Base-by-base conservation (phyloP, 1,140 invertebrate genomes). In the Zaprionus ornatus region DNA sequence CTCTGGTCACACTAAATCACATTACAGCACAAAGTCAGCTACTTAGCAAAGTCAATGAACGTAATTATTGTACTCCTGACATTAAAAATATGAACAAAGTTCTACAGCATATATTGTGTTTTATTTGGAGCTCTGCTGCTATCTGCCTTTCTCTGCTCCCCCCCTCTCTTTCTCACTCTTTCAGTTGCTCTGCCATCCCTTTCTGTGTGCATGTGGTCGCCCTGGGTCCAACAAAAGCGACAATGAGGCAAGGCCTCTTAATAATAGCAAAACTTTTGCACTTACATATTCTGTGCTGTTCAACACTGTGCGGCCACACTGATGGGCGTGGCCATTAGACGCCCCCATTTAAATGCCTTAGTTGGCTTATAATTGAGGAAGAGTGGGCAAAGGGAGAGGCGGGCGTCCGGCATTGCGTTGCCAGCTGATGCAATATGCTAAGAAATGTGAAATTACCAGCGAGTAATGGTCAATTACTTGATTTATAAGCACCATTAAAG, bases 11-110 rank as follows among this genome's bases (percentile, higher is more conserved):
- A 50, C 69, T 62, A 85, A 90, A 90, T 86, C 72, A 80, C 82
- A 90, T 90, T 90, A 45, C 6, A 85, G 64, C 85, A 85, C 90
- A 80, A 90, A 84, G 86, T 90, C 80, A 76, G 79, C 85, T 90
- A 90, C 85, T 90, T 90, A 80, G 78, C 79, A 81, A 90, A 90
- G 85, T 90, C 85, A 90, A 90, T 90, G 85, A 90, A 90, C 86
- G 79, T 90, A 90, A 90, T 90, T 90, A 90, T 90, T 85, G 79
- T 82, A 77, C 85, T 85, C 85, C 85, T 85, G 86, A 81, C 86
- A 90, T 76, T 90, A 77, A 90, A 90, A 90, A 90, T 90, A 90
- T 90, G 85, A 82, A 90, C 86, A 90, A 90, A 90, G 79, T 90
- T 90, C 75, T 90, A 50, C 71, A 48, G 65, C 80, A 84, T 90